A percentile compares a stretch with the other conserved stretches of the same genome.
These are phyloP conservation scores for Myotis daubentonii DNA, from an alignment of 2,797 vertebrate species.

Conservation along the genomic window DNA sequence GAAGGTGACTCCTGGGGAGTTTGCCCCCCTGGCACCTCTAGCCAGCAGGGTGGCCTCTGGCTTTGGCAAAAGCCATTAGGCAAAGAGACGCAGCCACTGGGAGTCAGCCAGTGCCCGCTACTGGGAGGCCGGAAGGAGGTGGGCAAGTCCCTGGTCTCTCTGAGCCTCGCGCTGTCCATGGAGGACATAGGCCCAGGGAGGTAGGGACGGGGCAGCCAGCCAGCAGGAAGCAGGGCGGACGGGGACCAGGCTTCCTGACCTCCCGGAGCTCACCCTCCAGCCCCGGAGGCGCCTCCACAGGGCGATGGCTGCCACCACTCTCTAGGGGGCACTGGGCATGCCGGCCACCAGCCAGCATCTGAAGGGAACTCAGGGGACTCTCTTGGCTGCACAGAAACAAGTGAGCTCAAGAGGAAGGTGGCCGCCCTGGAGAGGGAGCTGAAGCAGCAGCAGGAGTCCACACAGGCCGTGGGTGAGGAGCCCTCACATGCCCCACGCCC, in stretches of 20 bases:
- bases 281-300: not conserved
- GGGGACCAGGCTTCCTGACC: not conserved
- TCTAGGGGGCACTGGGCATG: not conserved
- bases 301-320: not conserved
- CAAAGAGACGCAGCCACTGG: not conserved
- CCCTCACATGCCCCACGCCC: accelerated
- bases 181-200: not conserved
- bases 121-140: not conserved
- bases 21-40: not conserved
- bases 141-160: not conserved
- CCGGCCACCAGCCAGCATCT: not conserved
- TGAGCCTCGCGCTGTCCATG: not conserved
- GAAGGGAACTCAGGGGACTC: not conserved
- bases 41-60: not conserved
- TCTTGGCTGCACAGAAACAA: constrained; percentile 76
- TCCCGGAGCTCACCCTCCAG: not conserved
- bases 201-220: not conserved
- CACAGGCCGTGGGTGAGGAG: constrained; percentile 89
- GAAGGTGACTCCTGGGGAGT: not conserved
- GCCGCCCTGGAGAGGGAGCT: constrained; percentile 85
- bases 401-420: constrained; percentile 78
- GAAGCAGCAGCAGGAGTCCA: constrained; percentile 81
- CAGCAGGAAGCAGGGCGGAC: not conserved
- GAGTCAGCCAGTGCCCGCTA: not conserved
- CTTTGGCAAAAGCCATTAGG: not conserved